Evolutionary conservation across 2,888 invertebrate genomes (phyloP).

Genomic region (Andrena bucephala): DNA sequence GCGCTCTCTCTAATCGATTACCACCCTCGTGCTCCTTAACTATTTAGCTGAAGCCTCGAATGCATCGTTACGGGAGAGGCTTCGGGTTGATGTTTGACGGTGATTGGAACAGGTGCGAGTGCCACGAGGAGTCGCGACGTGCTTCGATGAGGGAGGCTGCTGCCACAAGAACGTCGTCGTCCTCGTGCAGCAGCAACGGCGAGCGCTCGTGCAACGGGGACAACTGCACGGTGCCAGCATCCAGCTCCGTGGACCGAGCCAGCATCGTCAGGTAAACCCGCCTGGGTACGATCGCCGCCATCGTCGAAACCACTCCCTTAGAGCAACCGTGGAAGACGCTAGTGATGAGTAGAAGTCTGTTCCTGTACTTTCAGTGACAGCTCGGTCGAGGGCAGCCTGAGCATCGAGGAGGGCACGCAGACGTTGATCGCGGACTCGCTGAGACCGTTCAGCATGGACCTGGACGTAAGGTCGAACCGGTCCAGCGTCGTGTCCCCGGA

Average conservation of each 20-base stretch:
- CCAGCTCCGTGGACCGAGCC: constrained; percentile 77
- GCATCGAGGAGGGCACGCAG: constrained; percentile 82
- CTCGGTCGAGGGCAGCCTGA: constrained; percentile 87
- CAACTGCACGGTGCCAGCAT: constrained; percentile 74
- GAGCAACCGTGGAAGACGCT: constrained; percentile 72
- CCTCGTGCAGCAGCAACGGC: constrained; percentile 77
- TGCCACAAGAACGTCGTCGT: constrained; percentile 59
- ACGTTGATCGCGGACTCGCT: constrained; percentile 83
- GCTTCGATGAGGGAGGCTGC: constrained; percentile 71
- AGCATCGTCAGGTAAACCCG: constrained; percentile 83
- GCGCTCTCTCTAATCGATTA: background rate
- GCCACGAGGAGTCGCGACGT: constrained; percentile 88
- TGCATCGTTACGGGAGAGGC: background rate
- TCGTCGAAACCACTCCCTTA: constrained; percentile 30
- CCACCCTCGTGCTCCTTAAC: no score
- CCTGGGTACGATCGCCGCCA: constrained; percentile 73
- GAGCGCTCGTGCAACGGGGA: constrained; percentile 77
- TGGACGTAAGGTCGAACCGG: constrained; percentile 87
- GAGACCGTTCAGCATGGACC: constrained; percentile 88
- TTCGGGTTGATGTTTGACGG: background rate
- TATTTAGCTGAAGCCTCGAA: no score
- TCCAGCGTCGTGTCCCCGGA: constrained; percentile 87
- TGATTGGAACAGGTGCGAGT: constrained; percentile 88
- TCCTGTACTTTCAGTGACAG: constrained; percentile 85
- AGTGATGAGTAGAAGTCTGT: constrained; percentile 83